phyloP scores from a whole-genome alignment of 92 coral and sea anemone genomes.

The Isaurus tuberculatus region DNA sequence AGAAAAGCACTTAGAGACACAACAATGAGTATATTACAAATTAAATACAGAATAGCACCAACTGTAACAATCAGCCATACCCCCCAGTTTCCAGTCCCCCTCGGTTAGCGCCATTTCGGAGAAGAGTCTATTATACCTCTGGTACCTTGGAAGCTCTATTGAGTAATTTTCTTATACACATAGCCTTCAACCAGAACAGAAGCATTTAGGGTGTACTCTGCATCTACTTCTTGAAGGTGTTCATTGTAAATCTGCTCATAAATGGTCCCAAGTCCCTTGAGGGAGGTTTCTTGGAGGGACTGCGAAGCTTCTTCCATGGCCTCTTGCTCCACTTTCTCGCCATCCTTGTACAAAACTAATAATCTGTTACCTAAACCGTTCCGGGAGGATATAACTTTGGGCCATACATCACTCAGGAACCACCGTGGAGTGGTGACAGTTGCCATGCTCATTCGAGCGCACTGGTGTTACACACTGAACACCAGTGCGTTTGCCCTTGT shows the following conservation, averaged over 20 bases:
- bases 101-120: no score
- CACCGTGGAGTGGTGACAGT: constrained; percentile 61
- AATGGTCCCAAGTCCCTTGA: constrained; percentile 47
- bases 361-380: constrained; percentile 47
- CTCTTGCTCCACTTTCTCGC: constrained; percentile 14
- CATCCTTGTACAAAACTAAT: constrained; percentile 8
- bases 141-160: no score
- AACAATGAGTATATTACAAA: no score
- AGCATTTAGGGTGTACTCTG: constrained; percentile 52
- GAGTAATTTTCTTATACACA: no score
- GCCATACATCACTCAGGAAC: constrained; percentile 58
- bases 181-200: no score
- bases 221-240: constrained; percentile 52
- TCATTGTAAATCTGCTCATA: constrained; percentile 53
- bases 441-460: constrained; percentile 47
- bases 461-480: no score
- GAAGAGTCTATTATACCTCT: no score
- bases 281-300: constrained; percentile 41
- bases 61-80: no score
- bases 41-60: no score
- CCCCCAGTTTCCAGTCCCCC: no score
- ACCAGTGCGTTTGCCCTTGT: constrained; percentile 59
- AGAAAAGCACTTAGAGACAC: no score
- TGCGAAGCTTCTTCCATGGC: constrained; percentile 48
- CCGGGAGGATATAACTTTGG: constrained; percentile 42